These are phyloP conservation scores for Hofmannophila pseudospretella DNA, from an alignment of 2,888 invertebrate species.

Conservation along the genomic window DNA sequence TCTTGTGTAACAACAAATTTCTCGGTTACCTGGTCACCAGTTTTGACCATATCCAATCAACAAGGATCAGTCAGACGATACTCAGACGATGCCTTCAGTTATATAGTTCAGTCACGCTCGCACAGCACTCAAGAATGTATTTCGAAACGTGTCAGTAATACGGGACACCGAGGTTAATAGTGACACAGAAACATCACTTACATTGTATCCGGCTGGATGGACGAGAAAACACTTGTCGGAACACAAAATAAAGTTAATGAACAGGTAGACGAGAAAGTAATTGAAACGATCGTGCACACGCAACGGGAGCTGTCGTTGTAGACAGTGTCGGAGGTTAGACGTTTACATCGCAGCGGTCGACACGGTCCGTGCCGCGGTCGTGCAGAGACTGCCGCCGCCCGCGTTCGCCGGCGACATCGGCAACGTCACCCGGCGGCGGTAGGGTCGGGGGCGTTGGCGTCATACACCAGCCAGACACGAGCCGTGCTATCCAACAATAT, in stretches of 20 bases:
- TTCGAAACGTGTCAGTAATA: slow-evolving; percentile 47
- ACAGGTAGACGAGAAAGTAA: slow-evolving; percentile 37
- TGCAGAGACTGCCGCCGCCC: slow-evolving; percentile 54
- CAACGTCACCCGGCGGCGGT: slow-evolving; percentile 25
- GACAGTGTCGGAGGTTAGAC: slow-evolving; percentile 65
- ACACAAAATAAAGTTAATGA: slow-evolving; percentile 57
- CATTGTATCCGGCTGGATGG: slow-evolving; percentile 47
- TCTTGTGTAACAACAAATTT: slow-evolving; percentile 11
- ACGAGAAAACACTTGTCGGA: slow-evolving; percentile 33
- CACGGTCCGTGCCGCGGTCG: slow-evolving; percentile 72
- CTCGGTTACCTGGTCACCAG: slow-evolving; percentile 41
- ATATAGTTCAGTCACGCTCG: slow-evolving; percentile 45
- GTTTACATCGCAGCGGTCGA: slow-evolving; percentile 76
- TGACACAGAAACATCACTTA: slow-evolving; percentile 66
- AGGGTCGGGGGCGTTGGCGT: slow-evolving; percentile 62
- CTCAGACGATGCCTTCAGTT: slow-evolving; percentile 30
- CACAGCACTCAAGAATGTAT: slow-evolving; percentile 39
- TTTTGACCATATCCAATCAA: slow-evolving; percentile 47
- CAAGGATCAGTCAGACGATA: slow-evolving; percentile 23
- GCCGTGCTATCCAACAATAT: too few relatives aligned
- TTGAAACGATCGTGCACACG: slow-evolving; percentile 48
- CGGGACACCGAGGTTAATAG: slow-evolving; percentile 47
- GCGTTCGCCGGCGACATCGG: slow-evolving; percentile 25
- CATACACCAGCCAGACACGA: slow-evolving; percentile 35
- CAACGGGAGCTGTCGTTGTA: slow-evolving; percentile 67